Base-by-base conservation (phyloP, 2,888 invertebrate species). In the Lycia hirtaria region DNA sequence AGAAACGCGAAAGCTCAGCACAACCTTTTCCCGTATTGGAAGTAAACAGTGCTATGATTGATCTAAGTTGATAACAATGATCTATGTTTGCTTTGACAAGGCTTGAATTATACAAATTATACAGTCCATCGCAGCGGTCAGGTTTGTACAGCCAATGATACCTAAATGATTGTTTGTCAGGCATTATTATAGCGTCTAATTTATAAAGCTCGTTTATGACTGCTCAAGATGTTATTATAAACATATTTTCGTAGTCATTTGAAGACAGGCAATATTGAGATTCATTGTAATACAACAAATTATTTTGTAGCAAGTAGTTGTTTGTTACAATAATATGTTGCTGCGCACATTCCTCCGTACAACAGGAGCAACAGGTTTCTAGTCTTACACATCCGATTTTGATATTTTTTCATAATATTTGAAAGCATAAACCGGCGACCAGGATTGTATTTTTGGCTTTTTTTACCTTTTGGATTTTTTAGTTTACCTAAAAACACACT, bases 181-280 rank as follows among this genome's bases (percentile, higher is more conserved):
- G 41, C 41, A 41, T 26, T 41, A 5, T 15, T 41, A 5, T 15
- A 28, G 41, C 41, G 17, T 41, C 41, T 41, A 26, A 41, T 17
- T 26, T 41, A 41, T 41, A 41, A 41, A 41, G 41, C 10, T 41
- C 28, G 3, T 37, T 37, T 17, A 49, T 17, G 17, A 22, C 24
- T 22, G 7, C 40, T 22, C 26, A 22, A 14, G 26, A 26, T 41
- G 9, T 26, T 41, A 26, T 41, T 41, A 41, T 41, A n/a, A 1
- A 15, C 12, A 30, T 9, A 14, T 44, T 44, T 19, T 19, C 7
- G 5, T 7, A 19, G 44, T 30, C 30, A 44, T 20, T 44, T 44
- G 12, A 44, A 44, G 44, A 30, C 44, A 44, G 19, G 32, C 2
- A n/a, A n/a, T 44, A 19, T 19, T 12, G 1, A 41, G 10, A 26